These are phyloP conservation scores for Flexamia atlantica DNA, from an alignment of 2,888 invertebrate species.

Conservation along the genomic window DNA sequence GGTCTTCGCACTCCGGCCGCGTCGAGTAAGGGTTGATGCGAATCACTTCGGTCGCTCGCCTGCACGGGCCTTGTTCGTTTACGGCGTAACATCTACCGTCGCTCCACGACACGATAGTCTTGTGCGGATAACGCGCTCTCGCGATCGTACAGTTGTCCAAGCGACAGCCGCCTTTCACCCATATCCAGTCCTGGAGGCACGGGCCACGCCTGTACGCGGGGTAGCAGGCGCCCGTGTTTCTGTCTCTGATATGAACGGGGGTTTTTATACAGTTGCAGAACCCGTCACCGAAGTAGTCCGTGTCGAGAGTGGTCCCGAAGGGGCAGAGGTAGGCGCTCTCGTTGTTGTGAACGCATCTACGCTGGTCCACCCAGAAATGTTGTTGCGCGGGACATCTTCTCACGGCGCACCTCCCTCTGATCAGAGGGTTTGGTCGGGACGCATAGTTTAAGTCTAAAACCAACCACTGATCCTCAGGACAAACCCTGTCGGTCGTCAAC, in stretches of 20 bases:
- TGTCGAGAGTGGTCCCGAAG: conserved; percentile 57
- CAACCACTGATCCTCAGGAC: conserved; percentile 64
- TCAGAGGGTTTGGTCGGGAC: conserved; percentile 14
- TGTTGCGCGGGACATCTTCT: conserved; percentile 59
- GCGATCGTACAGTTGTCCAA: conserved; percentile 30
- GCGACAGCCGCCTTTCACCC: conserved; percentile 30
- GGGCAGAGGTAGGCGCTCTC: conserved; percentile 62
- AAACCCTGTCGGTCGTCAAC: conserved; percentile 54
- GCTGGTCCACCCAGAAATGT: conserved; percentile 64
- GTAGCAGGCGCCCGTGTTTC: conserved; percentile 61
- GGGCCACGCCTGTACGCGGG: conserved; percentile 64
- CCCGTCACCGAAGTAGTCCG: conserved; percentile 66
- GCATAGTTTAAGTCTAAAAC: conserved; percentile 62
- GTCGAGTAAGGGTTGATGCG: conserved; percentile 43
- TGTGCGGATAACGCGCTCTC: neutral
- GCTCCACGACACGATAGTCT: conserved; percentile 50
- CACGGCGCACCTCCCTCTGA: conserved; percentile 62
- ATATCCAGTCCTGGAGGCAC: conserved; percentile 61
- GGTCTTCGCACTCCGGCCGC: conserved; percentile 53
- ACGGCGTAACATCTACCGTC: conserved; percentile 62
- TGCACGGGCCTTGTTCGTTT: conserved; percentile 60
- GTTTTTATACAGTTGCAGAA: conserved; percentile 65
- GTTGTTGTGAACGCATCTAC: conserved; percentile 55
- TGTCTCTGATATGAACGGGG: conserved; percentile 58
- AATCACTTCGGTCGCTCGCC: conserved; percentile 21